Percentiles rank a stretch among this genome's conserved stretches.
Conservation (phyloP, 2,888 invertebrate genomes). For the Leucophenga montana region DNA sequence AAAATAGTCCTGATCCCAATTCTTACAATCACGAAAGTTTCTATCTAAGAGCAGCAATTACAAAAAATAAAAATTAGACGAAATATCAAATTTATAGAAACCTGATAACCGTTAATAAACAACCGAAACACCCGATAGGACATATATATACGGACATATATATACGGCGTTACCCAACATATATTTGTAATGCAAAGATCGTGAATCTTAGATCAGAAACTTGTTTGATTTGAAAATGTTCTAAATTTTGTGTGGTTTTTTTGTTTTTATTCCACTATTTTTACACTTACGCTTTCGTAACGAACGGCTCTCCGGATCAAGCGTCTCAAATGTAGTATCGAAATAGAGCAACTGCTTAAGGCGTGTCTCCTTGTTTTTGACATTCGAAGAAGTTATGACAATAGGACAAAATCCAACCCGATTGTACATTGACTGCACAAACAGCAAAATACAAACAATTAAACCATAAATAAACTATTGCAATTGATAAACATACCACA, state of each 20-base stretch:
- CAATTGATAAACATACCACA: constrained; percentile 62
- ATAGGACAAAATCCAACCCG: constrained; percentile 68
- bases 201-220: too few relatives aligned
- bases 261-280: not conserved
- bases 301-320: constrained; percentile 55
- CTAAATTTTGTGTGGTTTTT: too few relatives aligned
- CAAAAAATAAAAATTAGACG: not conserved
- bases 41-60: constrained; percentile 40
- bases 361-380: constrained; percentile 46
- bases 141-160: too few relatives aligned
- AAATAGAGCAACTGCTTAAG: constrained; percentile 54
- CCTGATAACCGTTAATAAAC: too few relatives aligned
- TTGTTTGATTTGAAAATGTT: too few relatives aligned
- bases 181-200: too few relatives aligned
- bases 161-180: too few relatives aligned
- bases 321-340: constrained; percentile 61
- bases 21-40: constrained; percentile 57
- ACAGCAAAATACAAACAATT: not conserved
- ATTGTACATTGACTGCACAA: constrained; percentile 64
- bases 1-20: constrained; percentile 74
- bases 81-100: not conserved
- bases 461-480: not conserved
- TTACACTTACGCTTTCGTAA: constrained; percentile 46
- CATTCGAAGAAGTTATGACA: constrained; percentile 52
- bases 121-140: too few relatives aligned